Percentiles rank a stretch among this genome's conserved stretches.
phyloP scores from a whole-genome alignment of 2,797 vertebrate species.

The Tinamus major region DNA sequence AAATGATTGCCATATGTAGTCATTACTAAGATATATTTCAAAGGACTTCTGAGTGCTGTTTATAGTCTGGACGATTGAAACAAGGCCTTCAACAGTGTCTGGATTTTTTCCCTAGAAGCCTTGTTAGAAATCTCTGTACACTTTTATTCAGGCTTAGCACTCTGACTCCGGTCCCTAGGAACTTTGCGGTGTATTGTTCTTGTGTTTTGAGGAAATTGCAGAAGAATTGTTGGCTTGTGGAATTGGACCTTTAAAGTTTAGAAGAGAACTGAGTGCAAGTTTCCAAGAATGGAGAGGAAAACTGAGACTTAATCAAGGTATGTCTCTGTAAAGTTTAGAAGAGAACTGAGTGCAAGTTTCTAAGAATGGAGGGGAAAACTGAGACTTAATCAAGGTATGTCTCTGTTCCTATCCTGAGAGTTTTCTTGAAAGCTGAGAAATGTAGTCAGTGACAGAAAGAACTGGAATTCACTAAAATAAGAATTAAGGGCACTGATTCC shows the following conservation, averaged over 20 bases:
- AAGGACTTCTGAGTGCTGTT: background rate
- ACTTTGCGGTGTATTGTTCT: background rate
- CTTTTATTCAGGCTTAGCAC: background rate
- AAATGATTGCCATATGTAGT: background rate
- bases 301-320: background rate
- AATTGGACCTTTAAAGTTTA: background rate
- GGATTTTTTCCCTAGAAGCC: background rate
- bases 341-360: background rate
- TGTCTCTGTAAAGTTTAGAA: background rate
- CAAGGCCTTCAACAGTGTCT: background rate
- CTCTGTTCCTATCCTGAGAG: background rate
- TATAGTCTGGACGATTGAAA: background rate
- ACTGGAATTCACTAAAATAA: background rate
- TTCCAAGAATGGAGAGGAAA: background rate
- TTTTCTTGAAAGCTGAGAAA: background rate
- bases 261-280: background rate
- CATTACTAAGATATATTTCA: background rate
- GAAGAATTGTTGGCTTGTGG: background rate
- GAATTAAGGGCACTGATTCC: background rate
- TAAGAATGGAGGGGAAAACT: background rate
- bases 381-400: background rate
- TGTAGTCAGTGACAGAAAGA: background rate
- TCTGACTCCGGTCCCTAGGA: background rate
- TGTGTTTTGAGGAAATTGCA: background rate
- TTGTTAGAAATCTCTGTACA: background rate